A percentile compares a stretch with the other conserved stretches of the same genome.
Conservation (phyloP, 1,140 invertebrate genomes). For the Drosophila auraria region DNA sequence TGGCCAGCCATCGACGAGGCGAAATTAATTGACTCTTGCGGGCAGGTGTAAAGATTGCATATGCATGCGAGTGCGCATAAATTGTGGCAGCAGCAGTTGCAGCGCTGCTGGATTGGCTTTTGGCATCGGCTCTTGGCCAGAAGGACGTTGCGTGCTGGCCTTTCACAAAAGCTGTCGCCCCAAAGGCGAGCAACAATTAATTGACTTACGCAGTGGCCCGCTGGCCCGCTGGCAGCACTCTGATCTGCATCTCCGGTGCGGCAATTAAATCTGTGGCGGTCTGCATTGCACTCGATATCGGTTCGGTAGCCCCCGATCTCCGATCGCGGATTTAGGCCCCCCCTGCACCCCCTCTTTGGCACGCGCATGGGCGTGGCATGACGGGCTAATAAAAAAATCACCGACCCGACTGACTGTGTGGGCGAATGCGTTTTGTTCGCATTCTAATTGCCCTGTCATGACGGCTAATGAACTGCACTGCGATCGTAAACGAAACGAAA, state of each 20-base stretch:
- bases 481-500: constrained; percentile 36
- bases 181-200: constrained; percentile 80
- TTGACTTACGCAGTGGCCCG: constrained; percentile 69
- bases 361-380: constrained; percentile 53
- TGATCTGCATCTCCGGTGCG: constrained; percentile 49
- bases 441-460: constrained; percentile 72
- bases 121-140: constrained; percentile 46
- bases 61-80: constrained; percentile 68
- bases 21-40: constrained; percentile 74
- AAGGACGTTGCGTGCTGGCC: constrained; percentile 71
- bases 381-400: constrained; percentile 32
- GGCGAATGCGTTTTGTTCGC: constrained; percentile 61
- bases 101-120: constrained; percentile 15
- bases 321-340: not conserved
- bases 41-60: constrained; percentile 75
- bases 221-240: constrained; percentile 33
- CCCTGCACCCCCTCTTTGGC: constrained; percentile 5
- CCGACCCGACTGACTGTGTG: constrained; percentile 45
- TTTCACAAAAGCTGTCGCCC: constrained; percentile 78
- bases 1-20: constrained; percentile 41
- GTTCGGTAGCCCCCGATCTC: constrained; percentile 25
- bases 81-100: constrained; percentile 28
- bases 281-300: constrained; percentile 29
- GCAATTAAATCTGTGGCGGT: constrained; percentile 53
- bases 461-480: constrained; percentile 50